Evolutionary conservation across 2,797 vertebrate genomes (phyloP).

Genomic region (Enteromius mattozi): DNA sequence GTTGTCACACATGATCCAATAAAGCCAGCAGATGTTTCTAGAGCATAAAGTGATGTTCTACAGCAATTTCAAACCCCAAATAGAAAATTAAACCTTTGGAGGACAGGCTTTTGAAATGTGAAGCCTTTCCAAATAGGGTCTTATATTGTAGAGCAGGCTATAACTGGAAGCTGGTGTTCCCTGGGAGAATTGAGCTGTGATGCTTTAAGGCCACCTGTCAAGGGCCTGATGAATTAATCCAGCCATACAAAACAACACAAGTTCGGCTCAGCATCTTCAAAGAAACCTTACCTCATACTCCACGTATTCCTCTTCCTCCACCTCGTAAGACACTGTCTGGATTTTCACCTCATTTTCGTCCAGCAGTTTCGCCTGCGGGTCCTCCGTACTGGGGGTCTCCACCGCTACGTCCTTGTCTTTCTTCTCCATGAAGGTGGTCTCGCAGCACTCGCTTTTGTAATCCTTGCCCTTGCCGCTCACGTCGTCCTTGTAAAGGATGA

Average conservation of each 20-base stretch:
- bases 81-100: constrained; percentile 32
- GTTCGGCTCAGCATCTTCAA: background rate
- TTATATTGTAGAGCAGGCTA: constrained; percentile 18
- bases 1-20: constrained; percentile 31
- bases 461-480: constrained; percentile 84
- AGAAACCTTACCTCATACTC: constrained; percentile 84
- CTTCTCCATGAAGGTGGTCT: constrained; percentile 93
- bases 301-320: constrained; percentile 92
- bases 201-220: constrained; percentile 57
- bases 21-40: constrained; percentile 17
- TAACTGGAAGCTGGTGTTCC: constrained; percentile 43
- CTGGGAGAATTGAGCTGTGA: constrained; percentile 37
- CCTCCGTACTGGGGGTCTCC: constrained; percentile 70
- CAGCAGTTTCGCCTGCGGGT: constrained; percentile 76
- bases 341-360: constrained; percentile 88
- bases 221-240: constrained; percentile 27
- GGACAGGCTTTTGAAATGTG: constrained; percentile 31
- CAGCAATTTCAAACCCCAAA: constrained; percentile 25
- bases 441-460: constrained; percentile 88
- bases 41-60: constrained; percentile 29
- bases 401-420: constrained; percentile 76
- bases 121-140: constrained; percentile 31
- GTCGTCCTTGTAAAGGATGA: constrained; percentile 93
- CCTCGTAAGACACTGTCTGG: constrained; percentile 93
- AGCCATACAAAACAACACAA: background rate